Percentiles rank a stretch among this genome's conserved stretches.
phyloP scores from a whole-genome alignment of 1,140 invertebrate species.

The Drosophila varians region DNA sequence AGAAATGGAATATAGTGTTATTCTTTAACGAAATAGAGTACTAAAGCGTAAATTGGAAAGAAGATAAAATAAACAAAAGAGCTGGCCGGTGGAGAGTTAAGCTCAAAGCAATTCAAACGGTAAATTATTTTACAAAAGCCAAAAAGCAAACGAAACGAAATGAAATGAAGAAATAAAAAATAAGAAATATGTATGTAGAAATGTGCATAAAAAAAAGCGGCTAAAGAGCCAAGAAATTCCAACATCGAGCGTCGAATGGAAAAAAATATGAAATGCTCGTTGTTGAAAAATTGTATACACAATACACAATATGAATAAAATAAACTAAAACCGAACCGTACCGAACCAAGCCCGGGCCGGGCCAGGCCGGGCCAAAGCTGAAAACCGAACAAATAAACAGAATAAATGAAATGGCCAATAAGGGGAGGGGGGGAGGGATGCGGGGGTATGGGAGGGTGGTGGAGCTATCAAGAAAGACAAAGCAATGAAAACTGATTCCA shows the following conservation, averaged over 20 bases:
- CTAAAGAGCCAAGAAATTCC: conserved; percentile 48
- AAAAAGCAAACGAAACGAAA: conserved; percentile 30
- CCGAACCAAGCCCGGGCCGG: no score
- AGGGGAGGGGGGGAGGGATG: conserved; percentile 15
- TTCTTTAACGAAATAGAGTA: no score
- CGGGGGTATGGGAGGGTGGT: conserved; percentile 8
- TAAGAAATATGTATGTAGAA: conserved; percentile 9
- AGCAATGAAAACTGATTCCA: conserved; percentile 60
- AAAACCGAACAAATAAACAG: conserved; percentile 6
- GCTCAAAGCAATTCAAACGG: conserved; percentile 71
- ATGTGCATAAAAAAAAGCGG: not conserved
- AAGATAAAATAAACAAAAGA: not conserved
- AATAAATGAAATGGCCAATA: no score
- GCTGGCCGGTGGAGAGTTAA: conserved; percentile 2
- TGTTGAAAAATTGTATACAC: conserved; percentile 39
- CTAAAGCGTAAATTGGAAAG: not conserved
- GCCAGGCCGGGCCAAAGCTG: conserved; percentile 13
- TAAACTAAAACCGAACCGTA: no score
- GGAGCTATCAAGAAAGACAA: conserved; percentile 25
- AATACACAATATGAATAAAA: conserved; percentile 43
- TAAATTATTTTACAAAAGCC: conserved; percentile 81
- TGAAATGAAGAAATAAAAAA: conserved; percentile 47
- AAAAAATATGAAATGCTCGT: conserved; percentile 52
- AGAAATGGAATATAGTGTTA: not conserved
- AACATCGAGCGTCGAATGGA: conserved; percentile 13